Base-by-base conservation (phyloP, 2,888 invertebrate species). In the Scotopteryx bipunctaria region DNA sequence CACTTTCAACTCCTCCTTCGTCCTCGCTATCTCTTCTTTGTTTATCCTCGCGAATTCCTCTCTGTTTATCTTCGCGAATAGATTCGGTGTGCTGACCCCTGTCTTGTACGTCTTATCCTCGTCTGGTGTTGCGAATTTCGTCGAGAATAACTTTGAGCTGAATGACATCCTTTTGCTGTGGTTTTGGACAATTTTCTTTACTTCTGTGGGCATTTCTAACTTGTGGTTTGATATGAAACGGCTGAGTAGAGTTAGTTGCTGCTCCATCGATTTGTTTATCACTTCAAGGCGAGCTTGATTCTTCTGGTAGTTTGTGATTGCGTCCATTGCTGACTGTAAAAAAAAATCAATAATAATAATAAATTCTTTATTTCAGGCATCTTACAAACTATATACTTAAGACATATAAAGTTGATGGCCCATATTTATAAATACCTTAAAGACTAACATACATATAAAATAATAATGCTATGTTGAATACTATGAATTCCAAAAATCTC, bases 171-270 rank as follows among this genome's bases (percentile, higher is more conserved):
- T 82, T 49, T 88, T 90, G 58, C 67, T 73, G 68, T 89, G 81
- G n/a, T 93, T 94, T 17, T 94, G 93, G 0, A 96, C 88, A 33
- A 96, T 94, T 59, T 95, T 91, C 41, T 95, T 92, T 2, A 96
- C 93, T 53, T 96, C 96, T 0, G 92, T 86, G 0, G 96, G 95
- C 37, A 95, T 83, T 40, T 96, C 95, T 29, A 92, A 89, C 43
- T 93, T 92, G 14, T 94, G 91, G 42, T 96, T 92, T 3, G 93
- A 92, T n/a, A 97, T 92, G 76, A 94, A 96, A 1, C 93, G 91
- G 2, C 95, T 95, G 3, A 97, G 83, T 0, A 94, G 91, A 0
- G 93, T 91, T 0, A 96, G 92, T 0, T 95, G 95, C 5, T 95
- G 93, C 71, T 96, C 96, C 55, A 96, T 76, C 0, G 93, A 91